phyloP scores from a whole-genome alignment of 2,888 invertebrate genomes.

The Candidula unifasciata region DNA sequence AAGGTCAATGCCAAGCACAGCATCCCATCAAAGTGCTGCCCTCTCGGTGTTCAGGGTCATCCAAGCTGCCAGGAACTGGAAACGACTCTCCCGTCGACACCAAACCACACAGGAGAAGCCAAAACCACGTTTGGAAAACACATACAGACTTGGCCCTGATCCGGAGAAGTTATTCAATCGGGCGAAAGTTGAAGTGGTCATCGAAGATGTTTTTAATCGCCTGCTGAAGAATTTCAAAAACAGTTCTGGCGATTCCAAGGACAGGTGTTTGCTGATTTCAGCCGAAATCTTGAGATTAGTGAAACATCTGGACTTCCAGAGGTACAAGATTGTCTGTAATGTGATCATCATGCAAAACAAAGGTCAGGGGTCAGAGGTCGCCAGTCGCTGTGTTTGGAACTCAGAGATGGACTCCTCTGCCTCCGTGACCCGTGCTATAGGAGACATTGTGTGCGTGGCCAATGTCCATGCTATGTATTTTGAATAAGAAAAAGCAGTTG shows the following conservation, averaged over 20 bases:
- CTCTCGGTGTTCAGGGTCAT: conserved; percentile 67
- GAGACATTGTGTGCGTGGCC: conserved; percentile 65
- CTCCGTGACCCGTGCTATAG: conserved; percentile 64
- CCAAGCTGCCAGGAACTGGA: conserved; percentile 67
- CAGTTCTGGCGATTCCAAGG: conserved; percentile 59
- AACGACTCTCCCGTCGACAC: conserved; percentile 59
- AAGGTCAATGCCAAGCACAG: neutral
- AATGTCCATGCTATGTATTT: conserved; percentile 69
- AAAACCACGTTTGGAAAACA: conserved; percentile 63
- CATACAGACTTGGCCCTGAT: conserved; percentile 67
- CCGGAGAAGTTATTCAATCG: conserved; percentile 60
- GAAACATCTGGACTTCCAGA: conserved; percentile 65
- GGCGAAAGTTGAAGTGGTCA: conserved; percentile 60
- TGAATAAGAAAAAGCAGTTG: conserved; percentile 55
- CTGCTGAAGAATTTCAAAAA: conserved; percentile 62
- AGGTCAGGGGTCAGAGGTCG: conserved; percentile 68
- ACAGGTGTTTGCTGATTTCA: conserved; percentile 62
- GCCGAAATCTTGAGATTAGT: conserved; percentile 63
- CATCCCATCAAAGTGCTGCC: conserved; percentile 25
- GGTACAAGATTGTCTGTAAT: conserved; percentile 71
- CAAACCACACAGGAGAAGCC: conserved; percentile 52
- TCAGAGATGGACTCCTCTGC: conserved; percentile 69
- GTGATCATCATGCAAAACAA: conserved; percentile 69
- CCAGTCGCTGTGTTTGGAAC: conserved; percentile 69
- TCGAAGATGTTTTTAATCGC: conserved; percentile 62